Base-by-base conservation (phyloP, 1,140 invertebrate species). In the Spodoptera litura region DNA sequence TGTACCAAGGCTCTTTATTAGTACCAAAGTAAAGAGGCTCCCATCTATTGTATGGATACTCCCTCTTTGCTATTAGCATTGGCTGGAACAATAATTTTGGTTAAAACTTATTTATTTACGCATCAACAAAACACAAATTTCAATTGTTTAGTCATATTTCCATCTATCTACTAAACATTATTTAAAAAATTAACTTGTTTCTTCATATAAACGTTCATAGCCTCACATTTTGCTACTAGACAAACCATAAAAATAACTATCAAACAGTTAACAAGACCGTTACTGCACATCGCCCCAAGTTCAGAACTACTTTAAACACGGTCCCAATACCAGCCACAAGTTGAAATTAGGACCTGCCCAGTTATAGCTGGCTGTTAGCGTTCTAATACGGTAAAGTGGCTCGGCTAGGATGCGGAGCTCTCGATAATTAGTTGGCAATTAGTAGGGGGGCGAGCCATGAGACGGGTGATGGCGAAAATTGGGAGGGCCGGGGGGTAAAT, bases 11-110 rank as follows among this genome's bases (percentile, higher is more conserved):
- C 86, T 98, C 97, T 56, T 96, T 94, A 81, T 96, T 96, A 0
- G 97, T 97, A 3, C 97, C 97, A 79, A 98, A 98, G 88, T 97
- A 98, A 52, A 98, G 95, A 0, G 97, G 97, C 89, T 98, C 97
- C 97, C 97, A 98, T 79, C 97, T 95, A 81, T 97, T 96, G 90
- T 96, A 96, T 0, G 97, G 97, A 89, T 95, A 96, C 89, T 97
- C 96, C 61, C 97, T 91, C 88, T 95, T 96, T 0, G 96, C 96
- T 4, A 96, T 95, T 80, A 97, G 83, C 88, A 97, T 95, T 2
- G 96, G 96, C 95, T 96, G 81, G 83, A 95, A 94, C 44, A 68
- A 68, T 8, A 13, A 0, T 27, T 44, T 68, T 6, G 4, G 13
- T 52, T 68, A 68, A 15, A 52, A 10, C 49, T 31, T 31, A 31